Evolutionary conservation across 1,140 invertebrate species (phyloP).

Genomic region (Drosophila baimaii): DNA sequence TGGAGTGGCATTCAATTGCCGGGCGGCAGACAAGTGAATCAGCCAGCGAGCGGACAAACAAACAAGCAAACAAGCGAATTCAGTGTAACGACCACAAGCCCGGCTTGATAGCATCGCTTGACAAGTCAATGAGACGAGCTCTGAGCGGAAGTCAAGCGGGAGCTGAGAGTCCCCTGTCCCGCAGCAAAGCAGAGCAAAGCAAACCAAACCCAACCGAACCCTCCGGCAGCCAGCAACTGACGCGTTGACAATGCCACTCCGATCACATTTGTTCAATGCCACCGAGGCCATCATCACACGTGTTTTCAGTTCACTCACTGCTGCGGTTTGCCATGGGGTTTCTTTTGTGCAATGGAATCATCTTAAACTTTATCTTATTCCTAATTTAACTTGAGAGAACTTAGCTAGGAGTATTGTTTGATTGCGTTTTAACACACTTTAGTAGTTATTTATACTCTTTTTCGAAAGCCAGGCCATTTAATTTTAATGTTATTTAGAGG

Average conservation of each 20-base stretch:
- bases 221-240: constrained; percentile 17
- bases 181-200: not conserved
- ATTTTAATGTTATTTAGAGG: too few species aligned
- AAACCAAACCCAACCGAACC: constrained; percentile 6
- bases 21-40: constrained; percentile 48
- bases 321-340: not conserved
- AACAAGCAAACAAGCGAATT: constrained; percentile 45
- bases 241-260: constrained; percentile 25
- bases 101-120: constrained; percentile 52
- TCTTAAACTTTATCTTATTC: not conserved
- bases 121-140: constrained; percentile 54
- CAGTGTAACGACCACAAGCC: constrained; percentile 54
- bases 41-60: constrained; percentile 44
- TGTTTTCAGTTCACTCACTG: constrained; percentile 20
- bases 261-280: constrained; percentile 43
- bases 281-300: constrained; percentile 12
- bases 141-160: constrained; percentile 35
- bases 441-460: too few species aligned
- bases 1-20: constrained; percentile 52
- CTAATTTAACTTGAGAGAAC: too few species aligned
- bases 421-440: too few species aligned
- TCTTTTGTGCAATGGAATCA: not conserved
- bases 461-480: too few species aligned
- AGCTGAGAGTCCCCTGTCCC: not conserved
- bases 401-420: too few species aligned